phyloP scores from a whole-genome alignment of 2,113 vertebrate genomes.

The Speoplatyrhinus poulsoni region DNA sequence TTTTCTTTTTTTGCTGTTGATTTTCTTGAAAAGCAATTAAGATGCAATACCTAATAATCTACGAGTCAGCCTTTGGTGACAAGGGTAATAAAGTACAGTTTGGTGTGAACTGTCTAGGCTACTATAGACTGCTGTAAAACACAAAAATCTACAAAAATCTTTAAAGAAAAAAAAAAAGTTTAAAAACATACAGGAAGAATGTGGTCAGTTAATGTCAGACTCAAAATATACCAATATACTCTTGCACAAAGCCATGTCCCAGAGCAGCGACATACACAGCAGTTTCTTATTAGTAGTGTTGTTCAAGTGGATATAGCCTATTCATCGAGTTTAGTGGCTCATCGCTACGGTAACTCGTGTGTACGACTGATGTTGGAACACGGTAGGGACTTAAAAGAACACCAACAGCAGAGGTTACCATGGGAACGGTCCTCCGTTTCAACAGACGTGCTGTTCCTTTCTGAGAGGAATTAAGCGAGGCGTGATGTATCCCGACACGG shows the following conservation, averaged over 20 bases:
- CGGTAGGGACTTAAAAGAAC: conserved; percentile 15
- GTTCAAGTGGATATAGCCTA: conserved; percentile 36
- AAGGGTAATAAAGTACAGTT: conserved; percentile 59
- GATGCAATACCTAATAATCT: conserved; percentile 77
- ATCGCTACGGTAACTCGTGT: conserved; percentile 15
- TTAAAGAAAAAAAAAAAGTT: conserved; percentile 6
- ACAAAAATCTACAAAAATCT: conserved; percentile 25
- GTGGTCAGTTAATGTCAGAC: conserved; percentile 36
- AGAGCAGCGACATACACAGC: conserved; percentile 42
- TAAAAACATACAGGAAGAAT: conserved; percentile 40
- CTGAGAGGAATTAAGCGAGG: no score
- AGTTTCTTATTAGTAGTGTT: conserved; percentile 21
- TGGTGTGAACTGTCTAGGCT: conserved; percentile 44
- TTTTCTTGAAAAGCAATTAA: conserved; percentile 68
- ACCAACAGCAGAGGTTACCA: neutral
- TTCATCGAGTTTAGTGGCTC: conserved; percentile 44
- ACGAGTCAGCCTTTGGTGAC: conserved; percentile 57
- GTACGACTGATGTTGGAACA: conserved; percentile 37
- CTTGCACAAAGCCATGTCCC: conserved; percentile 60
- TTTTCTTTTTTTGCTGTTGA: conserved; percentile 23
- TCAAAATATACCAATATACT: conserved; percentile 48
- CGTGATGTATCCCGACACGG: no score
- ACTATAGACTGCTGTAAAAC: conserved; percentile 59
- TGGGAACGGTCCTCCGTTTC: no score
- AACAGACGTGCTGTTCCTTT: no score